A percentile compares a stretch with the other conserved stretches of the same genome.
phyloP scores from a whole-genome alignment of 2,888 invertebrate species.

The Tuta absoluta region DNA sequence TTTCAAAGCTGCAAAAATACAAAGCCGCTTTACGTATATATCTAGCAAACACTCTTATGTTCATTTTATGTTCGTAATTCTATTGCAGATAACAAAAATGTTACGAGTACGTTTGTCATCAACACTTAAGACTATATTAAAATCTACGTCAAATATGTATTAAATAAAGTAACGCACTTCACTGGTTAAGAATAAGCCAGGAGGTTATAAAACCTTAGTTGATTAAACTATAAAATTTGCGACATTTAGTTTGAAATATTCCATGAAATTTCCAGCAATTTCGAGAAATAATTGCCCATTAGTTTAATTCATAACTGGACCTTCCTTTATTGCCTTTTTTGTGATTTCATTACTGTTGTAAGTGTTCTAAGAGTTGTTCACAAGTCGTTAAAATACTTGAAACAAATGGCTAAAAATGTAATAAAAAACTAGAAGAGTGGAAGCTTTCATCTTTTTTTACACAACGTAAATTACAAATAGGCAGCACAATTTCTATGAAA shows the following conservation, averaged over 20 bases:
- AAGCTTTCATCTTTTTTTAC: neutral
- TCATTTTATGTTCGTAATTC: no score
- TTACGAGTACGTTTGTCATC: no score
- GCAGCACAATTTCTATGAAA: no score
- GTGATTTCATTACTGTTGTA: neutral
- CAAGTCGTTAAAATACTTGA: neutral
- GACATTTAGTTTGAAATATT: constrained; percentile 6
- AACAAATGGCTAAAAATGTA: neutral
- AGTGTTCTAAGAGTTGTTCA: neutral
- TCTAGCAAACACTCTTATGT: no score
- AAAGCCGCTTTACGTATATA: neutral
- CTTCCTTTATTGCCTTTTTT: constrained; percentile 5
- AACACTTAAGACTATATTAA: no score
- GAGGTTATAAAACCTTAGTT: constrained; percentile 7
- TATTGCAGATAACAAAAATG: no score
- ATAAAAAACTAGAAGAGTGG: neutral
- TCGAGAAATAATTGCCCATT: constrained; percentile 14
- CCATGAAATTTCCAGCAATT: constrained; percentile 21
- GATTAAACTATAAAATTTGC: constrained; percentile 24
- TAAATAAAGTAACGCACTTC: neutral
- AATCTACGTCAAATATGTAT: neutral
- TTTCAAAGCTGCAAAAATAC: neutral
- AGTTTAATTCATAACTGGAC: constrained; percentile 21
- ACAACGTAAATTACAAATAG: no score
- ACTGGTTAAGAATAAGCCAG: constrained; percentile 12